Evolutionary conservation across 2,113 vertebrate species (phyloP).

Genomic region (Sander vitreus): DNA sequence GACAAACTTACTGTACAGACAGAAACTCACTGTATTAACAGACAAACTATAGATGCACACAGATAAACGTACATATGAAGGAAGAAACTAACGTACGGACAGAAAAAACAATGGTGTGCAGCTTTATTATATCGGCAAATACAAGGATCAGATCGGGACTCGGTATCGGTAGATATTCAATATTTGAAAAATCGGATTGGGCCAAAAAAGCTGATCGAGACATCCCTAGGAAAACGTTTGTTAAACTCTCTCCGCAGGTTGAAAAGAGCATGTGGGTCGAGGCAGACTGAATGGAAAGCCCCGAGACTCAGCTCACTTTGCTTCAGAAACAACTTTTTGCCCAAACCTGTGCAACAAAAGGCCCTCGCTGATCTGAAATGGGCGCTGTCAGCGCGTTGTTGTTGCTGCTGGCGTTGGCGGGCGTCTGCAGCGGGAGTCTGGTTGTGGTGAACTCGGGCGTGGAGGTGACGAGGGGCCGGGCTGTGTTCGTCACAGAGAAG

Average conservation of each 20-base stretch:
- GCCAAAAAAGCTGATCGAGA: no score
- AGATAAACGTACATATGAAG: no score
- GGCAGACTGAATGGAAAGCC: slow-evolving; percentile 6
- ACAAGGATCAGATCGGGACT: no score
- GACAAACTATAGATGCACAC: no score
- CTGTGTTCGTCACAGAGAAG: slow-evolving; percentile 69
- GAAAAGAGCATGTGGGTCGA: not conserved
- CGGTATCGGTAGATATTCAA: no score
- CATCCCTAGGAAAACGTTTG: no score
- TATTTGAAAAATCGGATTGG: no score
- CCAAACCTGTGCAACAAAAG: not conserved
- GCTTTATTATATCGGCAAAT: no score
- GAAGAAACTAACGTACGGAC: no score
- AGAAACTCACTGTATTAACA: no score
- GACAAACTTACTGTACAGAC: no score
- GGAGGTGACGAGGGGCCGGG: slow-evolving; percentile 73
- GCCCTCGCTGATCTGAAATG: slow-evolving; percentile 40
- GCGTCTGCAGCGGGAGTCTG: slow-evolving; percentile 54
- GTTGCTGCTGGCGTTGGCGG: slow-evolving; percentile 18
- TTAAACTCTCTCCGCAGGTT: not conserved
- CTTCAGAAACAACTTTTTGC: not conserved
- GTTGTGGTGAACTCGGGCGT: slow-evolving; percentile 75
- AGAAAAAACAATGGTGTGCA: no score
- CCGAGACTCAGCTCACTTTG: not conserved
- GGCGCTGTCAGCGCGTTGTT: slow-evolving; percentile 17